Conservation (phyloP, 2,888 invertebrate species). For the Lasioglossum vierecki region DNA sequence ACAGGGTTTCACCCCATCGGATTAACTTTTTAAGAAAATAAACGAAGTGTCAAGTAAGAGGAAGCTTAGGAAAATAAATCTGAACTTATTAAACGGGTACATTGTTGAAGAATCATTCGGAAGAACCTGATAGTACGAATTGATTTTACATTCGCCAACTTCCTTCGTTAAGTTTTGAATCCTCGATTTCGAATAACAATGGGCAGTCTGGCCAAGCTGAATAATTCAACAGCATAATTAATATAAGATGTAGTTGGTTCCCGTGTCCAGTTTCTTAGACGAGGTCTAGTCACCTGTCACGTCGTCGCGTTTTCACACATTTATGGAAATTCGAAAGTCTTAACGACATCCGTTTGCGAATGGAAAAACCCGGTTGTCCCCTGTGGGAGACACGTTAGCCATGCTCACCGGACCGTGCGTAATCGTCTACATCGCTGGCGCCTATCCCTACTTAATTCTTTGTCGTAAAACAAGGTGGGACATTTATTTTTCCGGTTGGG, state of each 20-base stretch:
- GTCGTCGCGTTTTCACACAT: constrained; percentile 33
- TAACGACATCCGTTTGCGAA: constrained; percentile 64
- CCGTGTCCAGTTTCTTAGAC: constrained; percentile 21
- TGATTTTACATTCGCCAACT: too few species aligned
- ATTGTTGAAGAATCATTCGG: neutral
- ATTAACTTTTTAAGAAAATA: too few species aligned
- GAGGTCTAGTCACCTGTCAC: constrained; percentile 56
- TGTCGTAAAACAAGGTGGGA: constrained; percentile 48
- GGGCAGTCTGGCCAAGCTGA: neutral
- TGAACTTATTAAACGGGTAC: too few species aligned
- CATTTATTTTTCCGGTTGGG: constrained; percentile 46
- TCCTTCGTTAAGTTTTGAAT: neutral
- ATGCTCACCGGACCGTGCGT: constrained; percentile 60
- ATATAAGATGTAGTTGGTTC: neutral
- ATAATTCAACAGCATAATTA: constrained; percentile 16
- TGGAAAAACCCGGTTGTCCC: constrained; percentile 63
- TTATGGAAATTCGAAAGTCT: constrained; percentile 67
- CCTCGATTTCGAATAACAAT: neutral
- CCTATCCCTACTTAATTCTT: constrained; percentile 62
- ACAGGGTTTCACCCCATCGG: too few species aligned
- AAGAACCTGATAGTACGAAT: neutral
- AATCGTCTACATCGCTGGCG: constrained; percentile 69
- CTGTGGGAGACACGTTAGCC: constrained; percentile 29
- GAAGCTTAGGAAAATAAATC: too few species aligned
- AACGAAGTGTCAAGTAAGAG: too few species aligned